phyloP scores from a whole-genome alignment of 1,140 invertebrate genomes.

The Drosophila orosa region DNA sequence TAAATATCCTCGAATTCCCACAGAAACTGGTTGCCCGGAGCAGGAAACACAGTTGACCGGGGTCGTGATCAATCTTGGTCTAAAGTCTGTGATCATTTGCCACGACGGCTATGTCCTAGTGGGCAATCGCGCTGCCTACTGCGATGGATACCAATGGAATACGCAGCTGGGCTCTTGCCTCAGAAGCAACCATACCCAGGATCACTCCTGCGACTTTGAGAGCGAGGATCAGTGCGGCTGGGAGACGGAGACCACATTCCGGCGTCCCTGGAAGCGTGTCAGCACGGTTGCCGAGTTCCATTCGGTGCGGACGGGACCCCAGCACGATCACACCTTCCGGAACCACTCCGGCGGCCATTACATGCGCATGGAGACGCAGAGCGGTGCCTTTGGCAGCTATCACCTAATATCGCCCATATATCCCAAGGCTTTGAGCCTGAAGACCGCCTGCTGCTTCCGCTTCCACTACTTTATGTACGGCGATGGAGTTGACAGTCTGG shows the following conservation, averaged over 20 bases:
- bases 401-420: slow-evolving; percentile 73
- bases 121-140: slow-evolving; percentile 56
- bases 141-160: slow-evolving; percentile 73
- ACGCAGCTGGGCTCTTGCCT: slow-evolving; percentile 65
- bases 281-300: slow-evolving; percentile 45
- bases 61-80: background rate
- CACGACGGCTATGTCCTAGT: slow-evolving; percentile 58
- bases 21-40: slow-evolving; percentile 50
- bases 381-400: slow-evolving; percentile 6
- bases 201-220: slow-evolving; percentile 76
- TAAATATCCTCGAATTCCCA: no score
- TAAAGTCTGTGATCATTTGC: slow-evolving; percentile 47
- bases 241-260: slow-evolving; percentile 9
- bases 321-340: slow-evolving; percentile 73
- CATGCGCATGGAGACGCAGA: slow-evolving; percentile 71
- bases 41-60: slow-evolving; percentile 29
- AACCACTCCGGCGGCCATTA: slow-evolving; percentile 65
- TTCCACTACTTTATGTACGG: slow-evolving; percentile 82
- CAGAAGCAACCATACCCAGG: slow-evolving; percentile 39
- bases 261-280: slow-evolving; percentile 57
- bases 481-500: slow-evolving; percentile 60
- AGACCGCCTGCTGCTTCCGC: slow-evolving; percentile 74
- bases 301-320: slow-evolving; percentile 65
- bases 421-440: slow-evolving; percentile 51
- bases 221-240: slow-evolving; percentile 73